Conservation (phyloP, 2,888 invertebrate species). For the Schrankia costaestrigalis region DNA sequence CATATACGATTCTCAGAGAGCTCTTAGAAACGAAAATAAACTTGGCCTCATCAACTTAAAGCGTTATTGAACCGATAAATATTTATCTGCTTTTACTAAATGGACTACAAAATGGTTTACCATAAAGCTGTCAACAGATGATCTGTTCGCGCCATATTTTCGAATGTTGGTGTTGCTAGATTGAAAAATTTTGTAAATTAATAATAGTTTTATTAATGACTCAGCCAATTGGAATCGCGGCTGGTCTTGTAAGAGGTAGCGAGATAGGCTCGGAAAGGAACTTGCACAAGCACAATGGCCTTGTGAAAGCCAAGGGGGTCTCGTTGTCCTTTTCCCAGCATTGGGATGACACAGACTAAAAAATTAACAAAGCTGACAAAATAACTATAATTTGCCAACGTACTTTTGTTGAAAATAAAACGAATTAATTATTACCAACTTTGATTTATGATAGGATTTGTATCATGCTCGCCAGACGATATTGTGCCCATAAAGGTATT, state of each 20-base stretch:
- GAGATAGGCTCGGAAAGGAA: too few species aligned
- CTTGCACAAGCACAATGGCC: too few species aligned
- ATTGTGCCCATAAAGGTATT: too few species aligned
- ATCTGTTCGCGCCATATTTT: constrained; percentile 67
- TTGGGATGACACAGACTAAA: too few species aligned
- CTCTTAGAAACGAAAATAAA: constrained; percentile 57
- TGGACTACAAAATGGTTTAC: constrained; percentile 66
- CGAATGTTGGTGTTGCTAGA: constrained; percentile 24
- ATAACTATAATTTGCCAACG: too few species aligned
- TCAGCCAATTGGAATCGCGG: background rate
- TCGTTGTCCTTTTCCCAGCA: too few species aligned
- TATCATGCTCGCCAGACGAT: too few species aligned
- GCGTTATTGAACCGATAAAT: constrained; percentile 64
- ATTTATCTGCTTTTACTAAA: constrained; percentile 77
- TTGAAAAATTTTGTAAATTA: constrained; percentile 3
- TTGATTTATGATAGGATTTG: too few species aligned
- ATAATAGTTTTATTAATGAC: background rate
- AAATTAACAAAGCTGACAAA: too few species aligned
- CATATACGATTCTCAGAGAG: constrained; percentile 27
- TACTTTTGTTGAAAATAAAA: too few species aligned
- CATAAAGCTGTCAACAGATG: constrained; percentile 67
- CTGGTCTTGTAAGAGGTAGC: background rate
- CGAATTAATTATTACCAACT: too few species aligned
- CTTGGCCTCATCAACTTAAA: constrained; percentile 47
- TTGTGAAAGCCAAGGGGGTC: too few species aligned